Evolutionary conservation across 2,113 vertebrate species (phyloP).

Genomic region (Paratilapia polleni): DNA sequence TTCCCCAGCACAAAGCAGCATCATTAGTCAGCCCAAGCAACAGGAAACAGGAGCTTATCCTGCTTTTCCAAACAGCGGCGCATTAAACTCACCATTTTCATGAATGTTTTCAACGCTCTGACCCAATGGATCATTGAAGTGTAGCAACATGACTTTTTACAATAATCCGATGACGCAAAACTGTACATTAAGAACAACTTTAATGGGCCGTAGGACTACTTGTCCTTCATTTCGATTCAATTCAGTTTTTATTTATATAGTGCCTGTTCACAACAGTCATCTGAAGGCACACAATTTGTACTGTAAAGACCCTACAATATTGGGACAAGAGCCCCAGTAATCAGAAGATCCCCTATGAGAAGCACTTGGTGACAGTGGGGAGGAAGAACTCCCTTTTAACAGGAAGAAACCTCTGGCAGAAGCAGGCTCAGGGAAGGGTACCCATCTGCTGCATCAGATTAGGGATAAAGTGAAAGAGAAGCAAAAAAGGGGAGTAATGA

Average conservation of each 20-base stretch:
- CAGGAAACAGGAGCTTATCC: slow-evolving; percentile 14
- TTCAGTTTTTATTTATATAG: neutral
- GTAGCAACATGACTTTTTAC: accelerated
- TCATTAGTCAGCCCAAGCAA: neutral
- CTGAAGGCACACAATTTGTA: neutral
- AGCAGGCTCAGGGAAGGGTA: neutral
- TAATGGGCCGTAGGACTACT: neutral
- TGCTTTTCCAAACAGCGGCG: neutral
- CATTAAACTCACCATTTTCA: neutral
- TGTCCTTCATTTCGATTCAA: neutral
- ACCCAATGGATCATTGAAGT: accelerated
- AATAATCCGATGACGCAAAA: neutral
- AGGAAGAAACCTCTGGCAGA: neutral
- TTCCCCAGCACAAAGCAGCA: neutral
- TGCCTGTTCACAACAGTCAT: neutral
- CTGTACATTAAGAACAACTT: accelerated
- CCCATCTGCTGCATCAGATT: neutral
- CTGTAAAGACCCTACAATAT: no score
- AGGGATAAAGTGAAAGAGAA: neutral
- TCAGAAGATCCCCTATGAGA: neutral
- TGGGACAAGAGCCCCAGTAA: neutral
- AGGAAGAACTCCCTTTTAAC: neutral
- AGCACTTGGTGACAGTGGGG: neutral
- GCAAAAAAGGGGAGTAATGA: no score
- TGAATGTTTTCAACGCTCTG: neutral